Conservation (phyloP, 2,797 vertebrate genomes). For the Enteromius trimaculatus region DNA sequence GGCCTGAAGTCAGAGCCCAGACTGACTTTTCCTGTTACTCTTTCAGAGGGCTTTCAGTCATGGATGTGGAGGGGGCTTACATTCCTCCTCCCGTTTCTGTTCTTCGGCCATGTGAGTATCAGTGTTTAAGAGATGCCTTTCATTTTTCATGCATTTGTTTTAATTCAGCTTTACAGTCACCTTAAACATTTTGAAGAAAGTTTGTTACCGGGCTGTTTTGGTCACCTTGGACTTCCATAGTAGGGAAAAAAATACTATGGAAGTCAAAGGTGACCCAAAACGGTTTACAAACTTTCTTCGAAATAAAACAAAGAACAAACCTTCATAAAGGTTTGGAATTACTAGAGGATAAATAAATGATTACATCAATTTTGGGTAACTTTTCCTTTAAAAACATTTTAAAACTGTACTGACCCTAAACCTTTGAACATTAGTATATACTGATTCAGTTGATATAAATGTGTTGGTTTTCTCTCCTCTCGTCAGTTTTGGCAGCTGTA, state of each 20-base stretch:
- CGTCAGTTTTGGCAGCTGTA: conserved; percentile 97
- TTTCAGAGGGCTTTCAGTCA: conserved; percentile 97
- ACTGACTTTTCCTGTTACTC: not conserved
- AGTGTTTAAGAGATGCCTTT: not conserved
- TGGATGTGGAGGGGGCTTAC: conserved; percentile 99
- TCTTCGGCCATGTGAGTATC: conserved; percentile 96
- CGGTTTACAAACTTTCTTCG: too few species aligned
- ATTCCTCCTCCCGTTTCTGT: conserved; percentile 94
- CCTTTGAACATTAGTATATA: not conserved
- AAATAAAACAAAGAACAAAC: too few species aligned
- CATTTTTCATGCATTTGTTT: not conserved
- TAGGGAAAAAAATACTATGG: too few species aligned
- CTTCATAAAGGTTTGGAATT: too few species aligned
- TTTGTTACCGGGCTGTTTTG: too few species aligned
- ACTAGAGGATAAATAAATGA: too few species aligned
- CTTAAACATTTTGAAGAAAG: not conserved
- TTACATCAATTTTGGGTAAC: too few species aligned
- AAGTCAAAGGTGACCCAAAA: too few species aligned
- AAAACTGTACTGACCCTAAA: not conserved
- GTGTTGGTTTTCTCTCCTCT: conserved; percentile 42
- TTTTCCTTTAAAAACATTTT: too few species aligned
- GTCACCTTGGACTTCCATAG: too few species aligned
- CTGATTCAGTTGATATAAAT: not conserved
- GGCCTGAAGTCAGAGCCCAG: not conserved
- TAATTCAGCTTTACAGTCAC: not conserved